phyloP scores from a whole-genome alignment of 2,888 invertebrate genomes.

The Liodrosophila aerea region DNA sequence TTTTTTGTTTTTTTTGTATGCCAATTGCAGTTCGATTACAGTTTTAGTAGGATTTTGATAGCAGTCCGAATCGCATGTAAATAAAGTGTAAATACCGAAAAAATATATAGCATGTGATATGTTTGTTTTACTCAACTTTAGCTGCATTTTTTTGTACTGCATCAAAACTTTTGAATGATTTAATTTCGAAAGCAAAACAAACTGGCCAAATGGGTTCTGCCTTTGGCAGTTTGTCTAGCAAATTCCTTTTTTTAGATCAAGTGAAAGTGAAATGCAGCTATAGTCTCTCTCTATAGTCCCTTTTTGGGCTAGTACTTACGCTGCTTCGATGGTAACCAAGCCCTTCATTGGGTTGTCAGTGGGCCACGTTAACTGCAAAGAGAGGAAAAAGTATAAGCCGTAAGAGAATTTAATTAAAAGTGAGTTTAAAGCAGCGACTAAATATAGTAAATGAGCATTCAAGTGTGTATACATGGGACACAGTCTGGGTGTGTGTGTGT shows the following conservation, averaged over 20 bases:
- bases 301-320: constrained; percentile 52
- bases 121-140: constrained; percentile 16
- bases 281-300: not conserved
- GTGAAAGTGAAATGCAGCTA: constrained; percentile 39
- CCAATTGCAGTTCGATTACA: constrained; percentile 56
- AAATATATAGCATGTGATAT: constrained; percentile 22
- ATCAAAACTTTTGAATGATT: not conserved
- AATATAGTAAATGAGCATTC: constrained; percentile 17
- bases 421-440: constrained; percentile 32
- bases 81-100: constrained; percentile 40
- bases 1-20: constrained; percentile 18
- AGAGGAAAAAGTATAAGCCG: constrained; percentile 28
- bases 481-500: constrained; percentile 16
- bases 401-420: constrained; percentile 33
- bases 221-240: constrained; percentile 7
- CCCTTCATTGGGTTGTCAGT: constrained; percentile 68
- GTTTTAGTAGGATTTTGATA: constrained; percentile 41
- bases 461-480: constrained; percentile 8
- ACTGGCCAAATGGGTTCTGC: constrained; percentile 7
- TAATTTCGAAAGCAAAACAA: no score
- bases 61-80: constrained; percentile 58
- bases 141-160: constrained; percentile 4
- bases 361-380: constrained; percentile 39
- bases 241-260: constrained; percentile 18
- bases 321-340: constrained; percentile 58